These are phyloP conservation scores for Clarias magur DNA, from an alignment of 2,113 vertebrate species.

Conservation along the genomic window DNA sequence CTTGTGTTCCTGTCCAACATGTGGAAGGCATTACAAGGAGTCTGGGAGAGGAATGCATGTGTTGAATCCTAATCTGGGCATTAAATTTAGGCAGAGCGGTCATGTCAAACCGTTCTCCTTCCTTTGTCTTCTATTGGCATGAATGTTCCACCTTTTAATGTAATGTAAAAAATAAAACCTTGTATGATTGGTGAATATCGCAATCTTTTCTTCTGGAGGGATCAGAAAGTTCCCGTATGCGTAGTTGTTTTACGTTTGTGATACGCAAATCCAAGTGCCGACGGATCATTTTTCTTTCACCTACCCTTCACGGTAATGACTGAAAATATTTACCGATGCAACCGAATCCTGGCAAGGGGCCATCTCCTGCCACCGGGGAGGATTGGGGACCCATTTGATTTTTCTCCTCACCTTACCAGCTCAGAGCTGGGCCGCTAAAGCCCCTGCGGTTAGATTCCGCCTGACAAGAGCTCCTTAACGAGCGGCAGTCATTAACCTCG, in stretches of 20 bases:
- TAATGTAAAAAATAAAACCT: conserved; percentile 52
- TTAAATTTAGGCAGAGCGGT: conserved; percentile 58
- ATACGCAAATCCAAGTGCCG: not conserved
- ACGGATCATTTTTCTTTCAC: not conserved
- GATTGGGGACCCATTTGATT: conserved; percentile 15
- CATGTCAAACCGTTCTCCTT: conserved; percentile 55
- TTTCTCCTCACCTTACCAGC: conserved; percentile 53
- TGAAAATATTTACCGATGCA: not conserved
- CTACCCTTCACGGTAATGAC: not conserved
- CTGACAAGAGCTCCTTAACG: conserved; percentile 78
- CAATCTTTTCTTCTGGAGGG: conserved; percentile 59
- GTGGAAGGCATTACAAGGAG: conserved; percentile 74
- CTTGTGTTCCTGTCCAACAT: conserved; percentile 64
- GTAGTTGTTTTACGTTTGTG: not conserved
- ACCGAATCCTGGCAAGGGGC: not conserved
- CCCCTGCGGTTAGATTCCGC: conserved; percentile 71
- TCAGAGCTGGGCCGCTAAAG: conserved; percentile 56
- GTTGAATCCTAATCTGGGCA: conserved; percentile 72
- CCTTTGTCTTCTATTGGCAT: conserved; percentile 68
- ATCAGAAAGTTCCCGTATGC: conserved; percentile 56
- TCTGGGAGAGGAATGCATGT: conserved; percentile 72
- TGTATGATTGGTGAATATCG: conserved; percentile 69
- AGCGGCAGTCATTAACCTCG: conserved; percentile 79
- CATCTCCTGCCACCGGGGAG: not conserved
- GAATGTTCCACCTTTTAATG: conserved; percentile 69